Evolutionary conservation across 2,113 vertebrate genomes (phyloP).

Genomic region (Phrynosoma blainvillii): DNA sequence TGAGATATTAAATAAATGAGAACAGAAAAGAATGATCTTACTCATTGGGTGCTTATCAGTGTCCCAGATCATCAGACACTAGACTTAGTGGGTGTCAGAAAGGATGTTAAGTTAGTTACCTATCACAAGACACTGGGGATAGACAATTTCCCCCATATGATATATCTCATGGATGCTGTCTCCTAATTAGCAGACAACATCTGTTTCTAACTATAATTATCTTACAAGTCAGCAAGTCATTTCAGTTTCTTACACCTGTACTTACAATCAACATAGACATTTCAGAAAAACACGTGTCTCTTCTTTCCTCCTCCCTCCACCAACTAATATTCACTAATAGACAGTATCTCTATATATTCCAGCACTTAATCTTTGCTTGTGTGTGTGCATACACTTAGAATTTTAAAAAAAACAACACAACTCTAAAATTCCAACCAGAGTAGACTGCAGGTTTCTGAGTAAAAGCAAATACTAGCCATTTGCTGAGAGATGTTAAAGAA

Average conservation of each 20-base stretch:
- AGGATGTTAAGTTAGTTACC: conserved; percentile 21
- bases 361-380: conserved; percentile 14
- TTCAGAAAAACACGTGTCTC: conserved; percentile 69
- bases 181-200: conserved; percentile 82
- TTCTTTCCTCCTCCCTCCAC: conserved; percentile 3
- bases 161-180: conserved; percentile 50
- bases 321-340: conserved; percentile 72
- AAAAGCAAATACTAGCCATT: conserved; percentile 7
- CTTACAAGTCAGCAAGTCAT: conserved; percentile 81
- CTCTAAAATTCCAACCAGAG: background rate
- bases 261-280: conserved; percentile 72
- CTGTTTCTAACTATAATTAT: conserved; percentile 82
- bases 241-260: conserved; percentile 78
- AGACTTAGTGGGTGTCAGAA: background rate
- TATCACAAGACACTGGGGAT: conserved; percentile 39
- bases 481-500: conserved; percentile 50
- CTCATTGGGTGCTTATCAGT: conserved; percentile 12
- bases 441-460: background rate
- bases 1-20: too few species aligned
- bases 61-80: background rate
- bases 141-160: conserved; percentile 42
- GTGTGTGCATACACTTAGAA: background rate
- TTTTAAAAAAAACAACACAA: too few species aligned
- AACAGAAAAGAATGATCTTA: background rate
- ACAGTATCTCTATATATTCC: conserved; percentile 57